Percentiles rank a stretch among this genome's conserved stretches.
Evolutionary conservation across 92 coral and sea anemone genomes (phyloP).

Genomic region (Phymanthus crucifer): DNA sequence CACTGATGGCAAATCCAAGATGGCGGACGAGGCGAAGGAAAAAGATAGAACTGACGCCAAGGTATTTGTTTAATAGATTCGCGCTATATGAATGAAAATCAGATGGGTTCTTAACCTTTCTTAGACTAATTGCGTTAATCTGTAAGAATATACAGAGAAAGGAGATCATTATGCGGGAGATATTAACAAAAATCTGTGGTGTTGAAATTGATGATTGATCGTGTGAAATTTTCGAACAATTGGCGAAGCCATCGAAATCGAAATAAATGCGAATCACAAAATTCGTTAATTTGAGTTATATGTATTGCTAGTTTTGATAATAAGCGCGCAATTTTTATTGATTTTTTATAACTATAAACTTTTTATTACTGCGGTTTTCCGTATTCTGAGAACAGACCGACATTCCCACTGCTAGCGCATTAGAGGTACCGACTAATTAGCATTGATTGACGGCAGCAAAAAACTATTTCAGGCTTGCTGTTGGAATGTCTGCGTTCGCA

Average conservation of each 20-base stretch:
- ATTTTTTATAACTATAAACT: not conserved
- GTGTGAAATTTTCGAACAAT: not conserved
- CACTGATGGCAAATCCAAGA: constrained; percentile 48
- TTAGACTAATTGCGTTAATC: not conserved
- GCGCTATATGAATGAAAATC: not conserved
- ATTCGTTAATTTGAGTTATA: not conserved
- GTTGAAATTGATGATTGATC: no score
- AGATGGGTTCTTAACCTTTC: not conserved
- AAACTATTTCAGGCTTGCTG: no score
- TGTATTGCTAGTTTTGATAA: not conserved
- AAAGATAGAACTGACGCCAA: not conserved
- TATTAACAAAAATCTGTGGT: not conserved
- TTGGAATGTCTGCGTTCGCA: no score
- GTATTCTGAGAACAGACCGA: no score
- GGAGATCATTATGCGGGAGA: not conserved
- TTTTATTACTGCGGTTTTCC: no score
- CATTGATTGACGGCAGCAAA: no score
- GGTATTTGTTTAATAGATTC: not conserved
- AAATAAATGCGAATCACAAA: not conserved
- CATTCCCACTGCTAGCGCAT: no score
- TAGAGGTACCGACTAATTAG: no score
- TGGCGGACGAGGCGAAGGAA: constrained; percentile 77
- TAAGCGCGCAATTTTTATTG: not conserved
- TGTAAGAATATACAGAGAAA: not conserved
- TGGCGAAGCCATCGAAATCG: not conserved